Evolutionary conservation across 2,888 invertebrate species (phyloP).

Genomic region (Galerucella nymphaeae): DNA sequence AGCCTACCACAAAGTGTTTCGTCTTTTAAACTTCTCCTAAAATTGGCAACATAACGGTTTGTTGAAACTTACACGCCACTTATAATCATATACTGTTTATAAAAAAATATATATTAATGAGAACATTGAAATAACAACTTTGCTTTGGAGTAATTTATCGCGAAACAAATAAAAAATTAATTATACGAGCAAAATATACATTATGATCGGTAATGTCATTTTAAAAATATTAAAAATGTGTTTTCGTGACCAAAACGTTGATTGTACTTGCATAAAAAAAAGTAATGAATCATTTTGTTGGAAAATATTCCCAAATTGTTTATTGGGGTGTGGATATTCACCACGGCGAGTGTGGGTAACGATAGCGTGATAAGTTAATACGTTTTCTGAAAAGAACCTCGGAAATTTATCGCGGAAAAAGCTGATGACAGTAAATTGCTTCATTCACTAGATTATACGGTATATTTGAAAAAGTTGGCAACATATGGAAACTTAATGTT

Average conservation of each 20-base stretch:
- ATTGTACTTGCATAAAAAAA: neutral
- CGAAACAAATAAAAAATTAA: neutral
- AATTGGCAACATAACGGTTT: no score
- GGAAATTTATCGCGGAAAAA: constrained; percentile 5
- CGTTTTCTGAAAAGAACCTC: neutral
- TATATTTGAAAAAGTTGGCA: no score
- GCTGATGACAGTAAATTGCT: neutral
- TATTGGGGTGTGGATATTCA: constrained; percentile 7
- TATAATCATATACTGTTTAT: neutral
- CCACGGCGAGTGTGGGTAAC: neutral
- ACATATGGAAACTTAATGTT: no score
- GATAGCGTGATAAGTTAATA: neutral
- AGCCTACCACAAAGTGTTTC: no score
- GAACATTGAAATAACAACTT: neutral
- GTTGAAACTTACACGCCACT: neutral
- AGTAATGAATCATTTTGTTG: neutral
- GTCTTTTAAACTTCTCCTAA: no score
- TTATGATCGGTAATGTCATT: no score
- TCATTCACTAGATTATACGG: neutral
- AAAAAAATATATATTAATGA: neutral
- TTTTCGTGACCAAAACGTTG: neutral
- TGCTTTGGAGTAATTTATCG: neutral
- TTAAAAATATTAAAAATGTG: neutral
- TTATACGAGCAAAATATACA: neutral
- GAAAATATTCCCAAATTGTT: constrained; percentile 15